phyloP scores from a whole-genome alignment of 1,140 invertebrate genomes.

The Zaprionus ghesquierei region DNA sequence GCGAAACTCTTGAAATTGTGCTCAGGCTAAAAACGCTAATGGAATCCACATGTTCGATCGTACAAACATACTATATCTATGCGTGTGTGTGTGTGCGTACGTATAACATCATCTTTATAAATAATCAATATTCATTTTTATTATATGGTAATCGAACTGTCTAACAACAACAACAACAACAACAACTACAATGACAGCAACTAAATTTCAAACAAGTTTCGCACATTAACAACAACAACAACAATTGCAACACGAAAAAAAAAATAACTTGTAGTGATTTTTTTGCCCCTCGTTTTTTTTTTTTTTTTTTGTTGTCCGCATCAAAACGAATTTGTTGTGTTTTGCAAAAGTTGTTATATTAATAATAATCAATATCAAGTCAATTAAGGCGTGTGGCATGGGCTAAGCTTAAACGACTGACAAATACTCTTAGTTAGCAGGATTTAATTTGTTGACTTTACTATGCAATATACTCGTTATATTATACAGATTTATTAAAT shows the following conservation, averaged over 20 bases:
- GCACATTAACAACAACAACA: slow-evolving; percentile 55
- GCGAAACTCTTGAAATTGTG: slow-evolving; percentile 2
- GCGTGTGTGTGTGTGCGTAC: slow-evolving; percentile 2
- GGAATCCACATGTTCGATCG: slow-evolving; percentile 32
- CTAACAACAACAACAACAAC: slow-evolving; percentile 30
- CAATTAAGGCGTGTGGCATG: slow-evolving; percentile 40
- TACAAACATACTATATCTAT: background rate
- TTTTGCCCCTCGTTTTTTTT: too few relatives aligned
- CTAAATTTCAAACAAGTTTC: slow-evolving; percentile 60
- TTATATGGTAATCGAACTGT: slow-evolving; percentile 45
- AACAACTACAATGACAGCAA: slow-evolving; percentile 37
- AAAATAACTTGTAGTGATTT: slow-evolving; percentile 13
- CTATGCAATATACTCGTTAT: too few relatives aligned
- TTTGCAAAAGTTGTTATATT: slow-evolving; percentile 40
- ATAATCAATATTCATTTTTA: slow-evolving; percentile 62
- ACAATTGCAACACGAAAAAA: slow-evolving; percentile 47
- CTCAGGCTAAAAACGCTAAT: slow-evolving; percentile 28
- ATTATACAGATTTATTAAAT: too few relatives aligned
- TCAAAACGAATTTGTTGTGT: slow-evolving; percentile 28
- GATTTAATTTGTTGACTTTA: background rate
- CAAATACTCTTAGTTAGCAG: background rate
- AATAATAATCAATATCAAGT: slow-evolving; percentile 70
- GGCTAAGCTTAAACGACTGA: background rate
- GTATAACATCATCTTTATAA: slow-evolving; percentile 66
- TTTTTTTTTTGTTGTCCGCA: slow-evolving; percentile 27